Base-by-base conservation (phyloP, 1,140 invertebrate species). In the Chironomus tepperi region DNA sequence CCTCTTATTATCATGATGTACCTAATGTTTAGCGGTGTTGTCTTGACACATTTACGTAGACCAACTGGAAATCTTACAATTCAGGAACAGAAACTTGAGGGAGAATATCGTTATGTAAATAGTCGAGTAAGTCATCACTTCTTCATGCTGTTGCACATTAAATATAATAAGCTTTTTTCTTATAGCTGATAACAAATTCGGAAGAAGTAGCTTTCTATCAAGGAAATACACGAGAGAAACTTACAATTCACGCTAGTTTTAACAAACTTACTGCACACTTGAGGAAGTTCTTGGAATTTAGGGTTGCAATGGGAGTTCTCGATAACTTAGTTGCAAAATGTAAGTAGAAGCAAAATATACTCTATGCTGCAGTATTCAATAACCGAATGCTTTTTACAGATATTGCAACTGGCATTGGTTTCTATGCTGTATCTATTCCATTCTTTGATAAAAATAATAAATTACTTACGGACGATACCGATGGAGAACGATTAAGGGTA, bases 131-230 rank as follows among this genome's bases (percentile, higher is more conserved):
- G 24, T 34, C 24, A 34, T 34, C 24, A 34, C 24, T 34, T 5
- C 24, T 34, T 34, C 24, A 2, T 34, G 5, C 24, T 34, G 24
- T 34, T 34, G 24, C 1, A 34, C 1, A 34, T 34, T n/a, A n/a
- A n/a, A n/a, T n/a, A n/a, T n/a, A n/a, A n/a, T n/a, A n/a, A n/a
- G n/a, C n/a, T n/a, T n/a, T n/a, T n/a, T n/a, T n/a, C n/a, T n/a
- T n/a, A n/a, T 34, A 34, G 24, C 84, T 99, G 5, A 99, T 99
- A 67, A 96, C 95, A 0, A 98, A 99, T 83, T 95, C 96, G 18
- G 98, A 99, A 84, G 98, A 99, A 85, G 79, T 99, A 76, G 97
- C 97, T 2, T 99, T 99, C 83, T 99, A 98, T 82, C 88, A 96
- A 84, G 96, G 96, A 77, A 96, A 96, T 79, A 85, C 86, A 70